phyloP scores from a whole-genome alignment of 2,797 vertebrate species.

The Protonibea diacanthus region DNA sequence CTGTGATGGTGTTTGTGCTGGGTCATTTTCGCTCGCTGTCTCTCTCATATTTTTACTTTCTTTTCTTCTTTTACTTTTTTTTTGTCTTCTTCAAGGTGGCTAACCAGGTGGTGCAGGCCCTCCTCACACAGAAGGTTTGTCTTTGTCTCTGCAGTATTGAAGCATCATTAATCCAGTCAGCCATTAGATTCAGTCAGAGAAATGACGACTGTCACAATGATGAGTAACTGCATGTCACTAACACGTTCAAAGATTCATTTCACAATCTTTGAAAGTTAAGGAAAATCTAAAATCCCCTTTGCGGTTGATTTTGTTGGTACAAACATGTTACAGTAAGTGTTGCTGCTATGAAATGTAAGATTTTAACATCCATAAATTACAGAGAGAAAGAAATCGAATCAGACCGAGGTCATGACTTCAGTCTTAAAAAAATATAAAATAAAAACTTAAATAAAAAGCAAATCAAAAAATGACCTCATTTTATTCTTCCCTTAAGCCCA shows the following conservation, averaged over 20 bases:
- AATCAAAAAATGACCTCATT: no score
- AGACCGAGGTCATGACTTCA: no score
- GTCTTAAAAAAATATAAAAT: no score
- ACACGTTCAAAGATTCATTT: constrained; percentile 2
- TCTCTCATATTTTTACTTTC: not conserved
- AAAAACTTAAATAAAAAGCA: no score
- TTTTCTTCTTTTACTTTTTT: not conserved
- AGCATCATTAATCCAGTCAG: not conserved
- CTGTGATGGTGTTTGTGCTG: constrained; percentile 26
- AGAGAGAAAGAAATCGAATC: no score
- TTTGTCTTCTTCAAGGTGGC: constrained; percentile 86
- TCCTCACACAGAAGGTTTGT: constrained; percentile 94
- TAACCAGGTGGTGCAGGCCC: constrained; percentile 95
- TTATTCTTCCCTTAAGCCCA: no score
- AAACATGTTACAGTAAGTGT: not conserved
- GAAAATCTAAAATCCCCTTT: not conserved
- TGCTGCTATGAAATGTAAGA: not conserved
- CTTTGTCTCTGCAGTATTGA: constrained; percentile 5
- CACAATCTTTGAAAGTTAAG: not conserved
- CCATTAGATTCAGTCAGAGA: not conserved
- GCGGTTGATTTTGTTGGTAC: not conserved
- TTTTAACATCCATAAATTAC: not conserved
- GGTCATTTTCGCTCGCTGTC: constrained; percentile 27
- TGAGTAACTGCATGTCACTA: not conserved
- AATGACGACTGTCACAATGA: constrained; percentile 7